Percentiles rank a stretch among this genome's conserved stretches.
phyloP scores from a whole-genome alignment of 2,113 vertebrate species.

The Oostethus manadensis region DNA sequence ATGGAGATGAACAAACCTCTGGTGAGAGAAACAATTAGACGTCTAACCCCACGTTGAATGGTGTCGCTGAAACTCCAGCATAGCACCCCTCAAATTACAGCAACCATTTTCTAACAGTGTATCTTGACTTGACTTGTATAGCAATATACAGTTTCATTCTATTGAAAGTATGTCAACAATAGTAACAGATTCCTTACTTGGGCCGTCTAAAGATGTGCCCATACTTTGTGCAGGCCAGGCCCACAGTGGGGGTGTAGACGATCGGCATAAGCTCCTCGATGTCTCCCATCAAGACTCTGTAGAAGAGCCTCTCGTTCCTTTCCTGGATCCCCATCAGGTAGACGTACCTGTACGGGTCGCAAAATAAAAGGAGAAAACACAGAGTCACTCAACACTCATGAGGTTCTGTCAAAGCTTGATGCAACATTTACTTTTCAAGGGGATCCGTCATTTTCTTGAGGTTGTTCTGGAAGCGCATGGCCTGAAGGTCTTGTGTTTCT shows the following conservation, averaged over 20 bases:
- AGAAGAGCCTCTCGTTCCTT: slow-evolving; percentile 93
- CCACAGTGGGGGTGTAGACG: slow-evolving; percentile 95
- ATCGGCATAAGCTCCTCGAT: slow-evolving; percentile 94
- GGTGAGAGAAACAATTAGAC: slow-evolving; percentile 30
- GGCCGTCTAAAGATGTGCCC: slow-evolving; percentile 96
- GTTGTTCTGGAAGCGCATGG: slow-evolving; percentile 90
- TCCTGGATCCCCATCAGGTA: slow-evolving; percentile 98
- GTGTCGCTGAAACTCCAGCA: too few species aligned
- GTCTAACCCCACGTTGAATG: background rate
- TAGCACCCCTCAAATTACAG: too few species aligned
- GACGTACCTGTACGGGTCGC: slow-evolving; percentile 77
- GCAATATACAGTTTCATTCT: too few species aligned
- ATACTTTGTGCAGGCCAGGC: slow-evolving; percentile 93
- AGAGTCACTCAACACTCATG: too few species aligned
- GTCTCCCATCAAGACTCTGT: slow-evolving; percentile 88
- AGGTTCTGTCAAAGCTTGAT: background rate
- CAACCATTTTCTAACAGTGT: too few species aligned
- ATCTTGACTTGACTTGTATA: too few species aligned
- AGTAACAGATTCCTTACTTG: slow-evolving; percentile 75
- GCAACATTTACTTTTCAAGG: slow-evolving; percentile 82
- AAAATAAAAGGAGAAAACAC: background rate
- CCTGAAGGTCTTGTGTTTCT: slow-evolving; percentile 92
- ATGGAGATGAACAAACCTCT: slow-evolving; percentile 97
- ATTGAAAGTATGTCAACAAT: too few species aligned
- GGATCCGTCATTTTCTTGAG: slow-evolving; percentile 86